Evolutionary conservation across 2,888 invertebrate species (phyloP).

Genomic region (Hypselothyrea guttata): DNA sequence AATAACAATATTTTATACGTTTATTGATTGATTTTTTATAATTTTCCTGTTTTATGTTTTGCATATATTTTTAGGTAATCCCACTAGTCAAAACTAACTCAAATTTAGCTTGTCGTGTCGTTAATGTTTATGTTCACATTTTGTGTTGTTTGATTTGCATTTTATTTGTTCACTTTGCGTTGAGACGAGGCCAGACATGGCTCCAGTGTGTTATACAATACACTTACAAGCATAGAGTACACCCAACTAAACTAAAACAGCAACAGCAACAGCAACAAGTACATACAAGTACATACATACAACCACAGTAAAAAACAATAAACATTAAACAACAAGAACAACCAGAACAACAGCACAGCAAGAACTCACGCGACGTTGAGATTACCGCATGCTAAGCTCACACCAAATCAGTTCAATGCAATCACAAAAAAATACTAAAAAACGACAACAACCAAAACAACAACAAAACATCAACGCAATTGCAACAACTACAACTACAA

Average conservation of each 20-base stretch:
- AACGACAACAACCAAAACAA: slow-evolving; percentile 18
- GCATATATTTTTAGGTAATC: slow-evolving; percentile 80
- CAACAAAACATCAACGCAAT: slow-evolving; percentile 60
- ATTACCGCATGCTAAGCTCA: slow-evolving; percentile 71
- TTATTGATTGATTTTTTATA: slow-evolving; percentile 36
- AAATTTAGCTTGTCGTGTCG: slow-evolving; percentile 76
- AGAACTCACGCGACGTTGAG: slow-evolving; percentile 58
- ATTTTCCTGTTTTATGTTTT: slow-evolving; percentile 32
- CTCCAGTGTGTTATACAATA: slow-evolving; percentile 46
- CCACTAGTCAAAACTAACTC: slow-evolving; percentile 82
- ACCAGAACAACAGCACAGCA: slow-evolving; percentile 61
- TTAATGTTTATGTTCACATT: slow-evolving; percentile 63
- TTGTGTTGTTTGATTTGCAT: slow-evolving; percentile 62
- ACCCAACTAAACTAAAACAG: slow-evolving; percentile 51
- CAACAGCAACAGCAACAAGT: slow-evolving; percentile 36
- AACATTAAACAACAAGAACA: slow-evolving; percentile 41
- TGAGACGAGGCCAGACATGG: slow-evolving; percentile 34
- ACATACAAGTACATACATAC: slow-evolving; percentile 44
- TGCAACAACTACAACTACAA: slow-evolving; percentile 68
- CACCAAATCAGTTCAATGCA: slow-evolving; percentile 60
- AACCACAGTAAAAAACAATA: slow-evolving; percentile 35
- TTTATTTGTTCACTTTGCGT: slow-evolving; percentile 57
- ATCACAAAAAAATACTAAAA: slow-evolving; percentile 65
- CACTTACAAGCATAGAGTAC: slow-evolving; percentile 47
- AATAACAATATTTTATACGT: background rate